Percentiles rank a stretch among this genome's conserved stretches.
Conservation (phyloP, 2,888 invertebrate species). For the Spodoptera picta region DNA sequence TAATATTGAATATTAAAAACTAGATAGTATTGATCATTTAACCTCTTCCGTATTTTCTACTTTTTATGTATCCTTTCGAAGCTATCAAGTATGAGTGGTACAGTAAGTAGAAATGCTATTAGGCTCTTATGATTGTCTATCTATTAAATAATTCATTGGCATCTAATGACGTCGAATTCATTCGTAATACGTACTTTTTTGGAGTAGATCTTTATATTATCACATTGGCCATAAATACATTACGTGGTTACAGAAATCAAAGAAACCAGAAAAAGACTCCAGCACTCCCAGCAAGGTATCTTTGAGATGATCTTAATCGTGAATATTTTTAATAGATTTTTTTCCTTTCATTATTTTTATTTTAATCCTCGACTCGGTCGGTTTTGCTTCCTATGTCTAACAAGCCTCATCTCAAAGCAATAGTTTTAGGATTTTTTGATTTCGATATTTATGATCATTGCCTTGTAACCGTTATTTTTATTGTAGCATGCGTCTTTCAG, state of each 20-base stretch:
- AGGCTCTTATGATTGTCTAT: conserved; percentile 45
- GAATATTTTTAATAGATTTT: conserved; percentile 54
- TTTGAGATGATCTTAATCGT: conserved; percentile 69
- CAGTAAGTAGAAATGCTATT: conserved; percentile 40
- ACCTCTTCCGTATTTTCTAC: conserved; percentile 6
- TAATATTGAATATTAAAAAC: conserved; percentile 14
- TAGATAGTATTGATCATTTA: conserved; percentile 14
- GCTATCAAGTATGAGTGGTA: conserved; percentile 16
- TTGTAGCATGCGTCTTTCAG: conserved; percentile 67
- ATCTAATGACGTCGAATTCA: conserved; percentile 22
- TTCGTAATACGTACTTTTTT: conserved; percentile 28
- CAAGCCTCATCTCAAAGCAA: conserved; percentile 69
- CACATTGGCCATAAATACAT: conserved; percentile 66
- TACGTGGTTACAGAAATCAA: conserved; percentile 92
- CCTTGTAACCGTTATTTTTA: conserved; percentile 43
- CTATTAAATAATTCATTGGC: conserved; percentile 23
- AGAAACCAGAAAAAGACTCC: conserved; percentile 92
- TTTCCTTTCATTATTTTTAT: conserved; percentile 53
- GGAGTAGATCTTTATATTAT: conserved; percentile 38
- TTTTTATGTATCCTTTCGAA: conserved; percentile 16
- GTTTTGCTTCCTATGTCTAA: conserved; percentile 65
- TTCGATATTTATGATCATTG: conserved; percentile 61
- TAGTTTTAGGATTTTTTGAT: conserved; percentile 64
- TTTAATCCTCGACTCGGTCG: conserved; percentile 55
- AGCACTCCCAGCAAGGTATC: conserved; percentile 92